Base-by-base conservation (phyloP, 1,140 invertebrate species). In the Frieseomelitta varia region DNA sequence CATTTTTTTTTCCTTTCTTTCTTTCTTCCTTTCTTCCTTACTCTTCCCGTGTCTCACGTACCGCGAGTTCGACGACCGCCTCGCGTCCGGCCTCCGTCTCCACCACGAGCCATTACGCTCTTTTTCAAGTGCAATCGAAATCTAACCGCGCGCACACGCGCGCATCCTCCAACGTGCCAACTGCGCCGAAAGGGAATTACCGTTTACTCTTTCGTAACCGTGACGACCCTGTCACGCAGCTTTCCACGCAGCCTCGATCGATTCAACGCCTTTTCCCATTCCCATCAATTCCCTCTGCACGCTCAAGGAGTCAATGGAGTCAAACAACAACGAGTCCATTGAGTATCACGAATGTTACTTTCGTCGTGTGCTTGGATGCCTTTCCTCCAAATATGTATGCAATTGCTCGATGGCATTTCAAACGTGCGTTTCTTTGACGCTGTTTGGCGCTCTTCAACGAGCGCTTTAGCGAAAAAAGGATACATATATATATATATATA, bases 1-100 rank as follows among this genome's bases (percentile, higher is more conserved):
- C 56, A 53, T 90, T 90, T 92, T 92, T 71, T 15, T 6, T 17
- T 17, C 17, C 8, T 21, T 56, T 19, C 53, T 55, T 55, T 19
- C 55, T 19, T 56, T 56, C 19, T 56, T 56, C 19, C 27, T 65
- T 65, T 65, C 27, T 78, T 63, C n/a, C 67, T n/a, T 63, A 56
- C 74, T 68, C 55, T 68, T 73, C 77, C 73, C 69, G 27, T 17
- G 15, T 21, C 34, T 47, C 15, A 65, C n/a, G n/a, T n/a, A n/a
- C 17, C 21, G 19, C 2, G 74, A 65, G 87, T 89, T 87, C 79
- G 75, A 79, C 17, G 84, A 79, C 68, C 86, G 47, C n/a, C 1
- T 1, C 55, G 17, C 17, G 17, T 34, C 10, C 58, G 56, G 51
- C 27, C 34, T 47, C 11, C 2, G 30, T 30, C 68, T 61, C 55